Conservation (phyloP, 1,140 invertebrate species). For the Achroia grisella region DNA sequence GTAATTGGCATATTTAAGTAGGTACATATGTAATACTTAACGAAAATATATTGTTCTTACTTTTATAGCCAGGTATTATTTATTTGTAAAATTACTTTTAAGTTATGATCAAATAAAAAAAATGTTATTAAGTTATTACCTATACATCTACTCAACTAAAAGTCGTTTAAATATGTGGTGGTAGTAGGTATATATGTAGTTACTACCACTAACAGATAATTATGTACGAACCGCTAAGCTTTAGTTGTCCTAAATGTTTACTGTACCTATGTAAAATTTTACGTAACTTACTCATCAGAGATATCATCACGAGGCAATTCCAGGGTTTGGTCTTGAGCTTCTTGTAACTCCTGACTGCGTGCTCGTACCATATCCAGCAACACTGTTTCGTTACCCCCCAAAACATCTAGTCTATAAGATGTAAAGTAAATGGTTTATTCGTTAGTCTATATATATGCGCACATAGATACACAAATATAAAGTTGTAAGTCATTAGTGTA, state of each 20-base stretch:
- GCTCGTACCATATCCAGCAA: slow-evolving; percentile 56
- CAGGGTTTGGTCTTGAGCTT: slow-evolving; percentile 35
- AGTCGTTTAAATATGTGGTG: no score
- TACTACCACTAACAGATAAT: no score
- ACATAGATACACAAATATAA: no score
- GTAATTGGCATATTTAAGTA: no score
- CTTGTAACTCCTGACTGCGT: slow-evolving; percentile 33
- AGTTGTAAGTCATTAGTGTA: no score
- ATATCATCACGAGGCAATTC: slow-evolving; percentile 25
- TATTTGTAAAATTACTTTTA: no score
- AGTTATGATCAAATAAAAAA: background rate
- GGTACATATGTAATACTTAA: slow-evolving; percentile 5
- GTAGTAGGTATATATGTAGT: no score
- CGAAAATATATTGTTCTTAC: background rate
- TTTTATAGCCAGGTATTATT: background rate
- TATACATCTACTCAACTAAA: no score
- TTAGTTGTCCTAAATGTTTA: no score
- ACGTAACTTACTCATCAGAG: slow-evolving; percentile 18
- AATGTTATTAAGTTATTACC: no score
- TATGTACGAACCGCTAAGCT: no score
- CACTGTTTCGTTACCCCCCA: slow-evolving; percentile 34
- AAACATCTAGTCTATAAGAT: slow-evolving; percentile 8
- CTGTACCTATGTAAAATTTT: no score
- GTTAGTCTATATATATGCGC: background rate
- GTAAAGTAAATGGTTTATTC: background rate